Evolutionary conservation across 2,888 invertebrate species (phyloP), one percentile per base, ranked within the genome.

Genomic region (Agrochola lychnidis): DNA sequence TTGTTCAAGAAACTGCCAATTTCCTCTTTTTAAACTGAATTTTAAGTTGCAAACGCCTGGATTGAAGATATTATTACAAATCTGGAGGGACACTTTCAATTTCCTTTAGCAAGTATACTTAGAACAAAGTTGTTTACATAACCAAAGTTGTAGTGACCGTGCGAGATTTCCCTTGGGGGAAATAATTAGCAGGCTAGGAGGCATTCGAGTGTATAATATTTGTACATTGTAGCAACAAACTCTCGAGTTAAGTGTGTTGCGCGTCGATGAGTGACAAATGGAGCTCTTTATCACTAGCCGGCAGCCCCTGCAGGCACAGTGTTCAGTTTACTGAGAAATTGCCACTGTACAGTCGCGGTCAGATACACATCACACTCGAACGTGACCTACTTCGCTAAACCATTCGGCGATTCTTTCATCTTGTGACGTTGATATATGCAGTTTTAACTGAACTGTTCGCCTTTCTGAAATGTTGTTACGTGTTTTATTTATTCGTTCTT

Each of bases 371-470:
- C 64, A 51, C 67, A 76, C 36, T 53, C 53, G 51, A 66, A 57
- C 70, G 66, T 74, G 64, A 78, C 75, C 75, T 45, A 86, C 25
- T 77, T 88, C 64, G 57, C 69, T 59, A 70, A 72, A 82, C 70
- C 70, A 63, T 82, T 81, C 63, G 68, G 62, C 66, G 62, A 78
- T 81, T 78, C 76, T 78, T 85, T 76, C 72, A 70, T 66, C 66
- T 71, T 67, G 59, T 80, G 81, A 87, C 84, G 76, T 83, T 85
- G 82, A 86, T 86, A 53, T 86, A 86, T 86, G 81, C 78, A 75
- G 66, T 81, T 78, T 74, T 80, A 83, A 80, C 76, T 69, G 79
- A 70, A 70, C 57, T 51, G 22, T 25, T 80, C 63, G 84, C 30
- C 36, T 80, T 36, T 70, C 42, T 63, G 59, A 63, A 80, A 61